Conservation (phyloP, 2,113 vertebrate genomes). For the Phalacrocorax carbo region DNA sequence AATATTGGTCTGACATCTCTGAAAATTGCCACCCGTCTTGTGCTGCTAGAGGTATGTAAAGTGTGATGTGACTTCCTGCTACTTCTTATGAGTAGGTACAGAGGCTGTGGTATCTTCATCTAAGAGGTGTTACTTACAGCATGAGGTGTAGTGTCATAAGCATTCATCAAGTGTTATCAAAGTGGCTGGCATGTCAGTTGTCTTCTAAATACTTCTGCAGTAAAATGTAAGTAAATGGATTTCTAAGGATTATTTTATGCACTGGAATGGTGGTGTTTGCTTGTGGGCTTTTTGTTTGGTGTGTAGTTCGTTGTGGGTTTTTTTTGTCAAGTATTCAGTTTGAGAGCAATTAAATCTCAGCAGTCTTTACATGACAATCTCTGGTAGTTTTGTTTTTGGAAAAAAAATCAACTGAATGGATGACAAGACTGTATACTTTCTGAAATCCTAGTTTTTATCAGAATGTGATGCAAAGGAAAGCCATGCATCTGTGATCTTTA, state of each 20-base stretch:
- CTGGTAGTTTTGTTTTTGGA: background rate
- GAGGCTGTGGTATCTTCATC: background rate
- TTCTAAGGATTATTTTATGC: background rate
- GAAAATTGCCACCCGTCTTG: background rate
- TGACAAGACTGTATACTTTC: background rate
- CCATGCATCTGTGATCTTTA: background rate
- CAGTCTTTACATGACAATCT: background rate
- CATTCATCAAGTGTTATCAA: background rate
- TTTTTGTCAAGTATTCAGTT: background rate
- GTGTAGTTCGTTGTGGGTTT: background rate
- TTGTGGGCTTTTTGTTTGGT: background rate
- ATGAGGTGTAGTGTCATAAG: background rate
- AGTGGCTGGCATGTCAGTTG: background rate
- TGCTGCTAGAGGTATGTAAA: background rate
- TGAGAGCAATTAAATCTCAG: background rate
- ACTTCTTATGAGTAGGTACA: background rate
- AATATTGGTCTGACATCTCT: background rate
- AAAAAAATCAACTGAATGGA: background rate
- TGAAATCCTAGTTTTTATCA: background rate
- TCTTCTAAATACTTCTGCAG: background rate
- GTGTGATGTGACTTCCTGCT: background rate
- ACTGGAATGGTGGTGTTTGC: background rate
- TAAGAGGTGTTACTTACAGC: background rate
- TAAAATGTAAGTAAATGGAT: background rate
- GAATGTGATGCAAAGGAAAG: background rate